Percentiles rank a stretch among this genome's conserved stretches.
Evolutionary conservation across 2,888 invertebrate genomes (phyloP).

Genomic region (Liopterus haemorrhoidalis): DNA sequence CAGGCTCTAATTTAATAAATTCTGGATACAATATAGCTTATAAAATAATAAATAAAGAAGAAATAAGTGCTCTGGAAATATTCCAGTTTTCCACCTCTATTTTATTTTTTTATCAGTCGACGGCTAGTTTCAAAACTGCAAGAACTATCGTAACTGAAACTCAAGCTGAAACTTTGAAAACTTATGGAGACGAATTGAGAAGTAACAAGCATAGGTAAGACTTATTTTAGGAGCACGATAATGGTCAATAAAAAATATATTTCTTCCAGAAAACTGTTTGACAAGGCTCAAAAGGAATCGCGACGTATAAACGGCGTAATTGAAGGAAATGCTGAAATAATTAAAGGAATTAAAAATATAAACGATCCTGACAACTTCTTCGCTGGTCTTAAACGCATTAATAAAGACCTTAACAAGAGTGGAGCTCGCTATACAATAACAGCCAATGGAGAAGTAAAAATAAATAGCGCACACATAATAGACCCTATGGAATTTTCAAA

Average conservation of each 20-base stretch:
- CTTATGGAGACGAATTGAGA: constrained; percentile 14
- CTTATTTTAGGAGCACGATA: not conserved
- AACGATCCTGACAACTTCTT: constrained; percentile 50
- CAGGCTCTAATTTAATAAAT: constrained; percentile 8
- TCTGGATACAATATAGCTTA: constrained; percentile 15
- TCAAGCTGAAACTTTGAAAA: constrained; percentile 11
- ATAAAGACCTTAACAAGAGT: constrained; percentile 49
- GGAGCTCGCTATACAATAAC: constrained; percentile 33
- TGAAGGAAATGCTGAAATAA: constrained; percentile 49
- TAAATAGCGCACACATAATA: constrained; percentile 18
- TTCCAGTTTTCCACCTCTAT: constrained; percentile 17
- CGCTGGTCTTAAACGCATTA: constrained; percentile 47
- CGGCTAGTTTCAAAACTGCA: constrained; percentile 14
- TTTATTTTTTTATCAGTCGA: constrained; percentile 16
- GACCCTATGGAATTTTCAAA: constrained; percentile 22
- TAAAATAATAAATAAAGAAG: constrained; percentile 18
- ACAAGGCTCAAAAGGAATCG: constrained; percentile 50
- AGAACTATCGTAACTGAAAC: constrained; percentile 18
- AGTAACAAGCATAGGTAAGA: constrained; percentile 39
- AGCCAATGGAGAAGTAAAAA: constrained; percentile 16
- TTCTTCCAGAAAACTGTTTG: constrained; percentile 48
- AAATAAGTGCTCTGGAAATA: constrained; percentile 9
- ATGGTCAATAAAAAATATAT: not conserved
- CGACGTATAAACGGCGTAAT: constrained; percentile 45
- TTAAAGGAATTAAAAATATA: constrained; percentile 47